phyloP scores from a whole-genome alignment of 2,113 vertebrate genomes.

The Irena cyanogastra region DNA sequence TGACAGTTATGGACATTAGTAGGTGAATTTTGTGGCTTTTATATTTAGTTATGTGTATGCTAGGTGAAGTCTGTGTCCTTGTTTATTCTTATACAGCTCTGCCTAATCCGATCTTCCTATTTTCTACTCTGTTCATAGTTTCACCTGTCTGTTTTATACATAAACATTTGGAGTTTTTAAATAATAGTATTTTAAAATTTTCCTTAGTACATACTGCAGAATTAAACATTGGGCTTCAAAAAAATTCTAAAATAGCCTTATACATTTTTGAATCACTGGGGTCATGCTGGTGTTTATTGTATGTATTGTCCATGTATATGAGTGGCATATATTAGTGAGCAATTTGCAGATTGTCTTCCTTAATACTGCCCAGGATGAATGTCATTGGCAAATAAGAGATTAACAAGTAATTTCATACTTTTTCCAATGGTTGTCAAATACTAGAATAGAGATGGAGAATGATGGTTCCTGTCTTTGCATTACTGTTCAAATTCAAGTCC shows the following conservation, averaged over 20 bases:
- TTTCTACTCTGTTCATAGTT: neutral
- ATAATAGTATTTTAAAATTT: neutral
- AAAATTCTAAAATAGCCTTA: neutral
- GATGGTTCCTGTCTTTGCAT: neutral
- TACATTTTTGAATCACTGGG: neutral
- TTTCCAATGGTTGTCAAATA: neutral
- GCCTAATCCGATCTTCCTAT: neutral
- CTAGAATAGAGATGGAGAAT: neutral
- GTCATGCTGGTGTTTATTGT: neutral
- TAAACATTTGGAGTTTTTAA: neutral
- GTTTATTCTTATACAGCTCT: neutral
- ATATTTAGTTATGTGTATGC: neutral
- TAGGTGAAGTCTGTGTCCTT: neutral
- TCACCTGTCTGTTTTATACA: neutral
- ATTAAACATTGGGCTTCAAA: neutral
- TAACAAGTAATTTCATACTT: neutral
- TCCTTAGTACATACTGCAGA: neutral
- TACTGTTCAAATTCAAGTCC: neutral
- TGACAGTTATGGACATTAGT: neutral
- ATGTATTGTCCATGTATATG: neutral
- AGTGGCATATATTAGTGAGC: neutral
- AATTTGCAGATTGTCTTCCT: neutral
- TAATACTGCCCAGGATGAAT: neutral
- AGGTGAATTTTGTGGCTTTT: neutral
- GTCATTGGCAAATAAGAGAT: neutral